Evolutionary conservation across 2,888 invertebrate species (phyloP).

Genomic region (Ectobius pallidus): DNA sequence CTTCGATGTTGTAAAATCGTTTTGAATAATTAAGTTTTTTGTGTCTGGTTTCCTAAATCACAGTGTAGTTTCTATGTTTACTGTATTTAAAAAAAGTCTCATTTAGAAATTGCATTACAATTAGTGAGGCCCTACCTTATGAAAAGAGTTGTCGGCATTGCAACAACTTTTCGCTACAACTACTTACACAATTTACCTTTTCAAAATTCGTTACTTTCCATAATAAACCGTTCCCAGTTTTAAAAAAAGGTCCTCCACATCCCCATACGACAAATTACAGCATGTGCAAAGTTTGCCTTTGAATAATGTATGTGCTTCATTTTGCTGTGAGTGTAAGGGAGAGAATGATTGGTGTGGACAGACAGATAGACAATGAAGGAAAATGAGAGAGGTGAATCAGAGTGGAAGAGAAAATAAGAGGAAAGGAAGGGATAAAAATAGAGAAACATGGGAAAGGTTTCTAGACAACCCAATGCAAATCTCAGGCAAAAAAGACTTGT

Average conservation of each 20-base stretch:
- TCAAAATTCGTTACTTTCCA: neutral
- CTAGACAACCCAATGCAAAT: constrained; percentile 17
- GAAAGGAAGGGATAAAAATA: no score
- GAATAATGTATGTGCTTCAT: constrained; percentile 29
- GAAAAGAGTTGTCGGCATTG: no score
- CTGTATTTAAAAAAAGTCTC: neutral
- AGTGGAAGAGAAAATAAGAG: no score
- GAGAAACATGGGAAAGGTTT: neutral
- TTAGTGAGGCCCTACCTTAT: no score
- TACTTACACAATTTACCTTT: neutral
- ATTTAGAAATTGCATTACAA: neutral
- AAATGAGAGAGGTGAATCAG: no score
- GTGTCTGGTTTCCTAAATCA: neutral
- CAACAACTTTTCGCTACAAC: neutral
- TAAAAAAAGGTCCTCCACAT: neutral
- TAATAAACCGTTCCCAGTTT: constrained; percentile 12
- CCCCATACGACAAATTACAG: constrained; percentile 21
- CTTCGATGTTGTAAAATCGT: neutral
- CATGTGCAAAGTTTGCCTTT: constrained; percentile 16
- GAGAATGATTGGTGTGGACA: no score
- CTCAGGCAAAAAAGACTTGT: neutral
- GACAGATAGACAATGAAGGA: no score
- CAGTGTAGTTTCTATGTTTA: neutral
- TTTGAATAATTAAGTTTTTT: neutral
- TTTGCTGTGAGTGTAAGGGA: no score